Base-by-base conservation (phyloP, 2,797 vertebrate species). In the Oreortyx pictus region DNA sequence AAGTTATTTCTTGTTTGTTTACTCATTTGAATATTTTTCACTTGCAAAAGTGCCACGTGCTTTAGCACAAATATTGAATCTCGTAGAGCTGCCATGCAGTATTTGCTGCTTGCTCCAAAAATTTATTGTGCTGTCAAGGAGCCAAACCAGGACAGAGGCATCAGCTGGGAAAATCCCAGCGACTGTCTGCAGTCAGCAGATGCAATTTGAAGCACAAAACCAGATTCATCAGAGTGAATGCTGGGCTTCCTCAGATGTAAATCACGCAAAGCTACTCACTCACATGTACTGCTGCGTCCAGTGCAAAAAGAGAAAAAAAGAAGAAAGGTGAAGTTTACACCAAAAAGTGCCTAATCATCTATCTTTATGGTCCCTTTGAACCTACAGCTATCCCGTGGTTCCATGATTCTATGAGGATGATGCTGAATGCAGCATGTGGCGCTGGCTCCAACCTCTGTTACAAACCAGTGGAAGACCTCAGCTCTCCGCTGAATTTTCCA, bases 1-100 rank as follows among this genome's bases (percentile, higher is more conserved):
- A 43, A 78, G 67, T 85, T 91, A 35, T 83, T 84, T n/a, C 71
- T 49, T 89, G 3, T 90, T 94, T 94, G 52, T 86, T 84, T 87
- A 19, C 61, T 92, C 70, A 61, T 86, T 44, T 67, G 76, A 85
- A 75, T 91, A 52, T 71, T 75, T 76, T 90, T 68, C 62, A 11
- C 62, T 73, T 59, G 25, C 56, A 27, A 70, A 83, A 77, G 50
- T 60, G 77, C 39, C 79, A 35, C 2, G 6, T 66, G 49, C 65
- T 46, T 47, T 33, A 57, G 8, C 65, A 52, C 68, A 79, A 72
- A 91, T 67, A 57, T 52, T 82, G 54, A 13, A 74, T 81, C 79
- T 85, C 27, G 7, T 1, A 25, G 65, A n/a, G 59, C 10, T 57
- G 33, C 64, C 31, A 4, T 1, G 31, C 3, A 39, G 24, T 5